Conservation (phyloP, 2,888 invertebrate species). For the Octodonta nipae region DNA sequence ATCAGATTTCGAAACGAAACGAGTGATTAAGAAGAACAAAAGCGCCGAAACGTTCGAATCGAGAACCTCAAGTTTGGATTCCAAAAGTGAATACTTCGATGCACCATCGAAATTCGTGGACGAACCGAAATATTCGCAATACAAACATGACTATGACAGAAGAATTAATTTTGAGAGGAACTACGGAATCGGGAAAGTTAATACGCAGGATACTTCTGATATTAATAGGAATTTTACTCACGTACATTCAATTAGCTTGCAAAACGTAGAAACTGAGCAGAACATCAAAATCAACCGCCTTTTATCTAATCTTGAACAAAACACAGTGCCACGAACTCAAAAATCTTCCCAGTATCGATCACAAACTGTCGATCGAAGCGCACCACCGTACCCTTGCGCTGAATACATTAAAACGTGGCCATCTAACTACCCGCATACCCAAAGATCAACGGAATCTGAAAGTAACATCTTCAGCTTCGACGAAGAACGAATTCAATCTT, state of each 20-base stretch:
- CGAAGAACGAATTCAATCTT: slow-evolving; percentile 59
- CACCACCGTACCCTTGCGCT: slow-evolving; percentile 42
- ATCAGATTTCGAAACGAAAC: slow-evolving; percentile 39
- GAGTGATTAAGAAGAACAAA: no score
- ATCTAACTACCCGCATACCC: slow-evolving; percentile 26
- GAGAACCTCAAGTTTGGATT: slow-evolving; percentile 56
- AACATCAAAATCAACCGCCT: slow-evolving; percentile 42
- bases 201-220: slow-evolving; percentile 10
- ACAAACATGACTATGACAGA: slow-evolving; percentile 28
- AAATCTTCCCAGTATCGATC: slow-evolving; percentile 17
- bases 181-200: slow-evolving; percentile 31
- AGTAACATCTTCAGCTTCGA: slow-evolving; percentile 64
- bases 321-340: slow-evolving; percentile 35
- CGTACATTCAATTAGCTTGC: slow-evolving; percentile 54
- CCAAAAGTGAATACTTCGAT: slow-evolving; percentile 49
- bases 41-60: slow-evolving; percentile 37
- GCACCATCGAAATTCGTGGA: slow-evolving; percentile 30
- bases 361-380: slow-evolving; percentile 12
- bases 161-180: slow-evolving; percentile 35
- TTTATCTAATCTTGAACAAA: slow-evolving; percentile 39
- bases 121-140: slow-evolving; percentile 18
- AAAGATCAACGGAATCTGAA: slow-evolving; percentile 54
- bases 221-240: slow-evolving; percentile 28
- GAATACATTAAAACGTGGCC: slow-evolving; percentile 40
- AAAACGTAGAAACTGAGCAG: slow-evolving; percentile 57